Percentiles rank a stretch among this genome's conserved stretches.
These are phyloP conservation scores for Mirounga angustirostris DNA, from an alignment of 2,113 vertebrate species.

Conservation along the genomic window DNA sequence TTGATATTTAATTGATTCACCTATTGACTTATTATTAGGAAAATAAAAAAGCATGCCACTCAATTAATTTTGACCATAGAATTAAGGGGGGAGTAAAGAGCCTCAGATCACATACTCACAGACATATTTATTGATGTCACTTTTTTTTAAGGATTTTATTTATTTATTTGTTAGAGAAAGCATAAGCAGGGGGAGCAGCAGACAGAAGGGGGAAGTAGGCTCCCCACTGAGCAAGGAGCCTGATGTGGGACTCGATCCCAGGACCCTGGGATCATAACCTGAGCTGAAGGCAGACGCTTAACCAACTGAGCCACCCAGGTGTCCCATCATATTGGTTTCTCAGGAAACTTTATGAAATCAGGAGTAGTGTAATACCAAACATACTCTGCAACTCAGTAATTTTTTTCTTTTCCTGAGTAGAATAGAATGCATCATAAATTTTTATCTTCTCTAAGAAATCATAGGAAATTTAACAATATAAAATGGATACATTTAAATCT, in stretches of 20 bases:
- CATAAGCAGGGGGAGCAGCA: not conserved
- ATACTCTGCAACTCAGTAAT: not conserved
- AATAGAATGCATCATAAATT: not conserved
- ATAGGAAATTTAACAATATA: not conserved
- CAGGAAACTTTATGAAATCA: not conserved
- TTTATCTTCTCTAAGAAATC: not conserved
- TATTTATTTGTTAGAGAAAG: not conserved
- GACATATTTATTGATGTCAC: not conserved
- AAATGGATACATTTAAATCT: not conserved
- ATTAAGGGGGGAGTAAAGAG: not conserved
- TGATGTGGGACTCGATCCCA: too few species aligned
- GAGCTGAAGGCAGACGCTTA: not conserved
- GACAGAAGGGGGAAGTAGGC: not conserved
- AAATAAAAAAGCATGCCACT: not conserved
- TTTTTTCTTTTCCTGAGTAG: not conserved
- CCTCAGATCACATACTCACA: not conserved
- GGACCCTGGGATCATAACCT: not conserved
- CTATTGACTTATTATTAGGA: not conserved
- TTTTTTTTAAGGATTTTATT: too few species aligned
- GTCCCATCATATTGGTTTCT: not conserved
- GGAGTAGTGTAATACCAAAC: not conserved
- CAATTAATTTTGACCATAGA: constrained; percentile 3
- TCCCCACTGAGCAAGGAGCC: not conserved
- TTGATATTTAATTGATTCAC: not conserved
- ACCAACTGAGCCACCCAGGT: not conserved